Conservation (phyloP, 2,797 vertebrate genomes). For the Apodemus agrarius region DNA sequence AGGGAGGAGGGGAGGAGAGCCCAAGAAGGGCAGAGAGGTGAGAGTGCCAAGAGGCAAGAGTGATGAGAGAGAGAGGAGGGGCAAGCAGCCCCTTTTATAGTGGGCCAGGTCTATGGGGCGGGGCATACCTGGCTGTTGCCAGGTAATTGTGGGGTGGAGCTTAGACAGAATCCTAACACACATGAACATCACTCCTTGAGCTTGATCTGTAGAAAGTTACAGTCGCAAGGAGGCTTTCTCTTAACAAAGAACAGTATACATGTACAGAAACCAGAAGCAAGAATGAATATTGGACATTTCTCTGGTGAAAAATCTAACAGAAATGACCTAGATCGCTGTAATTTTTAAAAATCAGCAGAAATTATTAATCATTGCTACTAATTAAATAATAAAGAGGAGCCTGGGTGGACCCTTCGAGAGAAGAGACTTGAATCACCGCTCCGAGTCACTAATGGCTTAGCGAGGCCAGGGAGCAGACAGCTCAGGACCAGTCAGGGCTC, state of each 20-base stretch:
- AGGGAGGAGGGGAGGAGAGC: too few relatives aligned
- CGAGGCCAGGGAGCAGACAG: not conserved
- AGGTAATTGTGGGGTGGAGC: too few relatives aligned
- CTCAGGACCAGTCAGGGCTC: not conserved
- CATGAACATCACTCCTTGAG: not conserved
- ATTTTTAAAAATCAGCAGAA: not conserved
- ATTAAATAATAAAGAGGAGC: slow-evolving; percentile 20
- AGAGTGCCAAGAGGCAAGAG: too few relatives aligned
- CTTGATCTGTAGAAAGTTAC: not conserved
- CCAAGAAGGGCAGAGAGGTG: too few relatives aligned
- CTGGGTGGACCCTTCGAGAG: not conserved
- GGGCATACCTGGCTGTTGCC: too few relatives aligned
- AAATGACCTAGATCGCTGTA: not conserved
- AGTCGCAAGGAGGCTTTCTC: not conserved
- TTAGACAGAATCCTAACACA: too few relatives aligned
- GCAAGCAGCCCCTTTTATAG: too few relatives aligned
- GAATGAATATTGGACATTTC: not conserved
- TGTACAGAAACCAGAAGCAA: slow-evolving; percentile 28
- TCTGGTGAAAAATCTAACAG: slow-evolving; percentile 2
- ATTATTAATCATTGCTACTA: not conserved
- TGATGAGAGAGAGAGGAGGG: too few relatives aligned
- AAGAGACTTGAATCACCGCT: not conserved
- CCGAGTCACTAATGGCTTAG: not conserved
- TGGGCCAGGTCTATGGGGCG: too few relatives aligned
- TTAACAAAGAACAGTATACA: not conserved